Evolutionary conservation across 2,888 invertebrate genomes (phyloP), one percentile per base, ranked within the genome.

Genomic region (Isotomurus palustris): DNA sequence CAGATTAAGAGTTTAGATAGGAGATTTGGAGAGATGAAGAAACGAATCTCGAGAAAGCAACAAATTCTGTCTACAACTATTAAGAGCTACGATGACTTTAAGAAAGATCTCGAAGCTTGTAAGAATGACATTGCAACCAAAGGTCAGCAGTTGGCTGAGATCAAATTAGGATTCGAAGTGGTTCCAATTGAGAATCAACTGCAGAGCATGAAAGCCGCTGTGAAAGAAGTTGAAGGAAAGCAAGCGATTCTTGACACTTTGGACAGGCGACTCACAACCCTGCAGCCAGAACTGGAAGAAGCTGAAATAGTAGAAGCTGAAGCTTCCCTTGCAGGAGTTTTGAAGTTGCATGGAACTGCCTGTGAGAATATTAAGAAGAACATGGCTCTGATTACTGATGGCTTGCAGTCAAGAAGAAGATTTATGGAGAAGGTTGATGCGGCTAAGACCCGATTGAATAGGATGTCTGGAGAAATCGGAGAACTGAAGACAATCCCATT

Each of bases 161-260:
- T 56, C 2, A 82, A 84, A 1, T 77, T 90, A 25, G 88, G 90
- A 1, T 90, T 81, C 72, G 87, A 88, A 69, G 86, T 85, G 61
- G 85, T 85, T 69, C 84, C 84, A 38, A 85, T 85, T 0, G 90
- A 89, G 71, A 85, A 85, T 62, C 80, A 83, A 56, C 83, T 87
- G 45, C 84, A 85, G 72, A 80, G 83, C 68, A 77, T 87, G 40
- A 88, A 87, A 73, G 76, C 75, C 64, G 69, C 60, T 50, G 59
- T 88, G 50, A 89, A 89, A 75, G 92, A 93, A 75, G 84, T 88
- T 1, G 89, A 91, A 71, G 85, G 87, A 8, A 91, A 91, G 74
- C 85, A 87, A 72, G 83, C 87, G 1, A 81, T 88, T 4, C 84
- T 88, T 56, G 89, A 91, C 70, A 86, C 88, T 0, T 77, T 94